Evolutionary conservation across 1,140 invertebrate genomes (phyloP), one percentile per base, ranked within the genome.

Genomic region (Agrypnia vestita): DNA sequence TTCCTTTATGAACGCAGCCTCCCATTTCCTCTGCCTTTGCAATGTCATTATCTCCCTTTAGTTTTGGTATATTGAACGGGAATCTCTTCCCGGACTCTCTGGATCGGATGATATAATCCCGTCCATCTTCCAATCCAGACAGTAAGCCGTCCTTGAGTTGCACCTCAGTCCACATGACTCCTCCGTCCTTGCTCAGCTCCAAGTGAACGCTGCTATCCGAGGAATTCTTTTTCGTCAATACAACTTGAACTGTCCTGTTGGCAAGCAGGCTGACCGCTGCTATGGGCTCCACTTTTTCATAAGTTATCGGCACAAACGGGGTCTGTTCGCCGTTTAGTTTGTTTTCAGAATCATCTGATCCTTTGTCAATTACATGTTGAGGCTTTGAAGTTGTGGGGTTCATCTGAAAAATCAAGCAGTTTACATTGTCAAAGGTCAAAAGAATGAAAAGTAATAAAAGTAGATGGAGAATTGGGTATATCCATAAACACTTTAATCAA

Each of bases 81-180:
- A 89, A 89, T 80, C 87, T 88, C 8, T 86, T 89, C 15, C 86
- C 88, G 9, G 89, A 89, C 80, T 90, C 87, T 80, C 85, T 89
- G 4, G 88, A 89, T 83, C 89, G 88, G 17, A 90, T 82, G 47
- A 90, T 84, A 81, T 89, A 90, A 81, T 89, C 86, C 72, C 85
- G 86, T 15, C 88, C 88, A 51, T 87, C 86, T 82, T 88, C 85
- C 10, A 90, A 75, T 77, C 89, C 86, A 0, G 86, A 77, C 25
- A 89, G 87, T 19, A 88, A 73, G 78, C 88, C 87, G 0, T 85
- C 84, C 78, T 85, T 86, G 10, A 90, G 79, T 82, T 89, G 85
- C 12, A 90, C 84, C 13, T 88, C 85, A 76, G 84, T 84, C 69
- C 85, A 90, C 9, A 85, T 83, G 46, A 82, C 80, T 15, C 89